Conservation (phyloP, 2,797 vertebrate species). For the Peromyscus attwateri region DNA sequence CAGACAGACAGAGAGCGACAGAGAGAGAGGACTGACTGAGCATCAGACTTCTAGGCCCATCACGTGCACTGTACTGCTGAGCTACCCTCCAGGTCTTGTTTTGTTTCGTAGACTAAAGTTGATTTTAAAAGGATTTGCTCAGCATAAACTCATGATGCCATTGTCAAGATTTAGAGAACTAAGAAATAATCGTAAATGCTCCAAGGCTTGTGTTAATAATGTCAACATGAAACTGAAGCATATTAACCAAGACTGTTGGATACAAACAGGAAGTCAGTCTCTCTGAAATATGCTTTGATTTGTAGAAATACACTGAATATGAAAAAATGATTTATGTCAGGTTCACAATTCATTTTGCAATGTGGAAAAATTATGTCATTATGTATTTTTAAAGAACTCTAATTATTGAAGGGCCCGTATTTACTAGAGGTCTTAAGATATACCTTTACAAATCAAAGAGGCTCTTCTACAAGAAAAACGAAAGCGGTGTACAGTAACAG, state of each 20-base stretch:
- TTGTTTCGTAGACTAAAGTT: slow-evolving; percentile 77
- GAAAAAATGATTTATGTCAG: neutral
- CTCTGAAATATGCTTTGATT: slow-evolving; percentile 40
- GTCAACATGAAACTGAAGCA: neutral
- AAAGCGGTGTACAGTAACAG: neutral
- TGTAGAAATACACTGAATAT: neutral
- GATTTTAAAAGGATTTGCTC: slow-evolving; percentile 75
- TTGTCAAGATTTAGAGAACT: slow-evolving; percentile 68
- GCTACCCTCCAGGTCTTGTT: neutral
- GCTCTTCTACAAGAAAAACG: neutral
- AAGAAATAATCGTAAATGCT: slow-evolving; percentile 26
- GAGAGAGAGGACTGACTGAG: no score
- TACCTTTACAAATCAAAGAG: neutral
- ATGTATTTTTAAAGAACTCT: slow-evolving; percentile 7
- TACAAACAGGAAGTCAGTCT: slow-evolving; percentile 34
- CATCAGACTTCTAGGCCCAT: neutral
- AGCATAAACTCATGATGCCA: neutral
- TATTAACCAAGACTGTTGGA: slow-evolving; percentile 3
- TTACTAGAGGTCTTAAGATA: neutral
- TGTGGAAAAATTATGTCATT: neutral
- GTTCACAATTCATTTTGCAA: slow-evolving; percentile 1
- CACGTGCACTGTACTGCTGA: neutral
- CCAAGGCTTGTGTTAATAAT: slow-evolving; percentile 2
- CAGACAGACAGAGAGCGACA: neutral
- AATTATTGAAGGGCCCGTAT: slow-evolving; percentile 37